Evolutionary conservation across 1,140 invertebrate species (phyloP), one percentile per base, ranked within the genome.

Genomic region (Trypoxylus dichotomus): DNA sequence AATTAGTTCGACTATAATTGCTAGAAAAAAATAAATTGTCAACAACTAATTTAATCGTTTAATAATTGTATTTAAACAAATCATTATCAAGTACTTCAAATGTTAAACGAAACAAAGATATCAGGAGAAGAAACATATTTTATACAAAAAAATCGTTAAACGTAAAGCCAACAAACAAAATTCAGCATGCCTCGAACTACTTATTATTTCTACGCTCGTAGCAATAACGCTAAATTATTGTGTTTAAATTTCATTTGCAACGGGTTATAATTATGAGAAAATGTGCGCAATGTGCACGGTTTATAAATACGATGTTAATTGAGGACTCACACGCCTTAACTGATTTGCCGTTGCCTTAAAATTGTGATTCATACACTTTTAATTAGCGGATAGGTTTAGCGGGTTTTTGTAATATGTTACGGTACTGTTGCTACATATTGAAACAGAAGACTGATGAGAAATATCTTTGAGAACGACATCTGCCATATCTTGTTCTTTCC

Each of bases 221-320:
- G 24, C 27, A 68, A 74, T 74, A 43, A 74, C 32, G 29, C 41
- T 74, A 74, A 74, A 74, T 74, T 74, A 74, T 74, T 74, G 72
- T 74, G 72, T 74, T 74, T 74, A 74, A 74, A 74, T 74, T 74
- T 74, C 72, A 74, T 74, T 74, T 74, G 72, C 72, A 74, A 74
- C 72, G 41, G 60, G 24, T 68, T 68, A 74, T 74, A 74, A 74
- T 74, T 74, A 74, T 74, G 72, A 74, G 72, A 74, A 74, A 74
- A 41, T 74, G 72, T 43, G 41, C 72, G 72, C 41, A 74, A 74
- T 74, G 72, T 41, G 72, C 41, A 74, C 37, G 27, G 72, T 74
- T 41, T 74, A 74, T 32, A 74, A 74, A 74, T 74, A 74, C 41
- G 41, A 37, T 74, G 72, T 41, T 41, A 74, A 41, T 74, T 74